Evolutionary conservation across 2,888 invertebrate genomes (phyloP).

Genomic region (Cyclophora punctaria): DNA sequence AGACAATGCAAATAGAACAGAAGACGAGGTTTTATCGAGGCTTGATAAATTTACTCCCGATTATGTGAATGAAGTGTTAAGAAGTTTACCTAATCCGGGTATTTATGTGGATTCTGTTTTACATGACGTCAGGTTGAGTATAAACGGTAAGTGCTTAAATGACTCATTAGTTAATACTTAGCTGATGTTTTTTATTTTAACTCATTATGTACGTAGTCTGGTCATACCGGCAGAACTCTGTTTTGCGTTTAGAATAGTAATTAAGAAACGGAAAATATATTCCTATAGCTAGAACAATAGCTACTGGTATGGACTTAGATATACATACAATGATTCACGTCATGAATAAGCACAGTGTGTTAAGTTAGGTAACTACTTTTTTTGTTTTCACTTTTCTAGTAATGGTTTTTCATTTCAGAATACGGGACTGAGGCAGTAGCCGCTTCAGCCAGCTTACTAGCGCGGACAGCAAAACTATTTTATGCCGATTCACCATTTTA

Average conservation of each 20-base stretch:
- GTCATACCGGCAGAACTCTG: no score
- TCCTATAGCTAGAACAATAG: no score
- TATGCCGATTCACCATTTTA: constrained; percentile 82
- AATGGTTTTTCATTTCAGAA: constrained; percentile 50
- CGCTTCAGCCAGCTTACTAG: constrained; percentile 74
- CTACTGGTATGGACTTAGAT: no score
- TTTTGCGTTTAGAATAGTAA: no score
- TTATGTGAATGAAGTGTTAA: constrained; percentile 24
- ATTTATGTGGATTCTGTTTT: constrained; percentile 77
- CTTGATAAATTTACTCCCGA: no score
- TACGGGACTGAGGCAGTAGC: constrained; percentile 83
- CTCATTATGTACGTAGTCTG: no score
- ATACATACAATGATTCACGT: no score
- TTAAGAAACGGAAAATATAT: no score
- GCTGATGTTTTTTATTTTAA: no score
- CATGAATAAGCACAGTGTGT: no score
- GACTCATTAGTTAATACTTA: neutral
- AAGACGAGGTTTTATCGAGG: constrained; percentile 36
- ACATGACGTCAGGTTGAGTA: constrained; percentile 79
- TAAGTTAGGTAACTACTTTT: no score
- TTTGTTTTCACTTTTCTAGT: no score
- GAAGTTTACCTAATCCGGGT: constrained; percentile 71
- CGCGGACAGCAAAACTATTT: constrained; percentile 64
- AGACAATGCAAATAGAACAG: constrained; percentile 30
- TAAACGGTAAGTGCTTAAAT: constrained; percentile 53